Evolutionary conservation across 37 sponge, comb jelly and placozoan genomes (phyloP), one percentile per base, ranked within the genome.

Genomic region (Cliona cf. orientalis): DNA sequence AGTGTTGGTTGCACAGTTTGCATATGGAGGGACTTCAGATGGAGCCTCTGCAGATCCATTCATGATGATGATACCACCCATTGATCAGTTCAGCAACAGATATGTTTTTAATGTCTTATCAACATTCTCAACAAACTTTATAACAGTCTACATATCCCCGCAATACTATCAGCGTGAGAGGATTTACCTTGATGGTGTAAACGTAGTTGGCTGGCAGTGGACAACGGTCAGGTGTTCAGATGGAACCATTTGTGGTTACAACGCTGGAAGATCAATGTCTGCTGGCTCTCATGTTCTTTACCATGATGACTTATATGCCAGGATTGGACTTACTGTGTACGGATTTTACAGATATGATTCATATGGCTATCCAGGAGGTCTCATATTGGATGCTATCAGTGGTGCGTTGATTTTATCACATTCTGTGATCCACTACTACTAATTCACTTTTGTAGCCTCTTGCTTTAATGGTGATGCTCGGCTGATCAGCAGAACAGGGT

Each of bases 341-440:
- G 91, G 78, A 42, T 85, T 67, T 22, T 60, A 85, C 44, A 61
- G 21, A 17, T 59, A 32, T 19, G 65, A 84, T 40, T 83, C 81
- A 2, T 90, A 85, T 66, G 86, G 91, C 5, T 90, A 79, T 60
- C 70, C 86, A 59, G 91, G 82, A 68, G 91, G 91, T 23, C 45
- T 80, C n/a, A n/a, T n/a, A n/a, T n/a, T n/a, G n/a, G n/a, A n/a
- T n/a, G n/a, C n/a, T n/a, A n/a, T n/a, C n/a, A n/a, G n/a, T n/a
- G n/a, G n/a, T n/a, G n/a, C n/a, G n/a, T n/a, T n/a, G n/a, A n/a
- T n/a, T n/a, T n/a, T n/a, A n/a, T n/a, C n/a, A n/a, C n/a, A n/a
- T n/a, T n/a, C n/a, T n/a, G n/a, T n/a, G n/a, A n/a, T n/a, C n/a
- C n/a, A n/a, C n/a, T n/a, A n/a, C n/a, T n/a, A n/a, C n/a, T n/a